Conservation (phyloP, 2,888 invertebrate genomes). For the Rosalia funebris region DNA sequence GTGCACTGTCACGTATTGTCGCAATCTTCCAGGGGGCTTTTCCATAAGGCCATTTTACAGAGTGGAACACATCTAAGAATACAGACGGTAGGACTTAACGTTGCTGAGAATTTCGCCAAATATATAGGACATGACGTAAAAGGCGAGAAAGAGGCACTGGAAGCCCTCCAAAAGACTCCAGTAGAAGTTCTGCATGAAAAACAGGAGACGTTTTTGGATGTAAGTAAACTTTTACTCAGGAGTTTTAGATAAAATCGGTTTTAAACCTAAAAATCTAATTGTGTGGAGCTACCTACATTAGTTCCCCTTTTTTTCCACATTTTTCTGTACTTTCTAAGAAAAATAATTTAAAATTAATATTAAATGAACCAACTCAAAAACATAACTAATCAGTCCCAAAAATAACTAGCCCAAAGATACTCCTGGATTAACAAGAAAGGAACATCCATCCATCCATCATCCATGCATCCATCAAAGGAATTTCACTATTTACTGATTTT, state of each 20-base stretch:
- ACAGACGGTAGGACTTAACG: not conserved
- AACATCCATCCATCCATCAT: no score
- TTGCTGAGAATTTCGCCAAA: not conserved
- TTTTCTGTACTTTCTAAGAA: no score
- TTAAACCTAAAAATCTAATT: no score
- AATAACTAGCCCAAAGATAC: not conserved
- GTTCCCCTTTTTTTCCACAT: no score
- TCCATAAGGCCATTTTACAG: constrained; percentile 26
- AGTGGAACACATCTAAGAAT: constrained; percentile 3
- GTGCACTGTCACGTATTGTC: constrained; percentile 66
- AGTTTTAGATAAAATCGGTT: no score
- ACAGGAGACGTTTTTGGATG: constrained; percentile 28
- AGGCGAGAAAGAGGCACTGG: constrained; percentile 56
- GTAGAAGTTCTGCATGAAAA: constrained; percentile 41
- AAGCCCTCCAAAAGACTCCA: constrained; percentile 57
- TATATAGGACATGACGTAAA: constrained; percentile 47
- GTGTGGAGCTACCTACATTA: no score
- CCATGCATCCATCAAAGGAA: not conserved
- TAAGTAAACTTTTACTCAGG: constrained; percentile 5
- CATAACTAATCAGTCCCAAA: not conserved
- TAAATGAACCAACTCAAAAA: no score
- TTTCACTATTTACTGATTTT: not conserved
- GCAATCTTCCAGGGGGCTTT: constrained; percentile 62
- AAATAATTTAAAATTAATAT: no score
- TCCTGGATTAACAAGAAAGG: not conserved